Evolutionary conservation across 2,797 vertebrate genomes (phyloP).

Genomic region (Rachycentron canadum): DNA sequence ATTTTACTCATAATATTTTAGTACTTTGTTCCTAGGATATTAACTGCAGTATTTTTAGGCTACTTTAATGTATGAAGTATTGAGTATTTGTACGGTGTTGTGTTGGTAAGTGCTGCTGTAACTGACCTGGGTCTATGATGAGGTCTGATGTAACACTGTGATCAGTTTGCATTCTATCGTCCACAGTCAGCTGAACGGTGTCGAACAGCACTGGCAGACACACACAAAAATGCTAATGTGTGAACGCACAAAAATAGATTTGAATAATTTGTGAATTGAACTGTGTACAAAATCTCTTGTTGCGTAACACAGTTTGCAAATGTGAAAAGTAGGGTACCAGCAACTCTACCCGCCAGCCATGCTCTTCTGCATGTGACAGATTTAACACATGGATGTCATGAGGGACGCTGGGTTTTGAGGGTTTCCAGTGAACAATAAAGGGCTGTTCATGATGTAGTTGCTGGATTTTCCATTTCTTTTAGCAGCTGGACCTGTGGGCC

Average conservation of each 20-base stretch:
- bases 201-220: neutral
- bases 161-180: neutral
- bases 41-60: neutral
- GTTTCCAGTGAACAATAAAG: neutral
- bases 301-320: constrained; percentile 8
- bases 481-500: too few species aligned
- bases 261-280: constrained; percentile 32
- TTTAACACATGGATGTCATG: neutral
- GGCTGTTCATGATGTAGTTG: neutral
- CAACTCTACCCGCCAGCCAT: neutral
- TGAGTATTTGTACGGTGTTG: neutral
- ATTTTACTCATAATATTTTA: too few species aligned
- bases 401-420: neutral
- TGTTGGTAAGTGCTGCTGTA: neutral
- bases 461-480: neutral
- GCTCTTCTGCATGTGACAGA: neutral
- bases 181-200: neutral
- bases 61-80: too few species aligned
- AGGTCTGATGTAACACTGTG: neutral
- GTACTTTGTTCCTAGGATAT: too few species aligned
- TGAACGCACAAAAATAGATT: constrained; percentile 12
- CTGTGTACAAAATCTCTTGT: neutral
- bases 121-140: neutral
- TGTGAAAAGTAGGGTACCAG: neutral
- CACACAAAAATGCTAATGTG: constrained; percentile 16